Base-by-base conservation (phyloP, 2,888 invertebrate species). In the Calliphora vomitoria region DNA sequence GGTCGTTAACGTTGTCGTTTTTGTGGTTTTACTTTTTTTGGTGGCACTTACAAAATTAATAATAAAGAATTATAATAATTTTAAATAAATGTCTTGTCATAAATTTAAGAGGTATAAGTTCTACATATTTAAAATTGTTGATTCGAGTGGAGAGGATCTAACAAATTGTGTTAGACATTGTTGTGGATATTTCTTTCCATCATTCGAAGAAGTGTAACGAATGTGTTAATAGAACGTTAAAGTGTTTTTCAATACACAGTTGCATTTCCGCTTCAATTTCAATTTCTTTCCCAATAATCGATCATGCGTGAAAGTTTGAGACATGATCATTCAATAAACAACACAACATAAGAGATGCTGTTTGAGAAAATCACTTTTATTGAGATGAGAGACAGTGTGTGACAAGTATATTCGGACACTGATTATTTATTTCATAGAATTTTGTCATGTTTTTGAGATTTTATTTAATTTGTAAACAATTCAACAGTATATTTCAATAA, bases 251-350 rank as follows among this genome's bases (percentile, higher is more conserved):
- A 53, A 53, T 55, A 55, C 55, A 47, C 69, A 71, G 69, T 53
- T 53, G 69, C 35, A 71, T 71, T 53, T 53, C 35, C 53, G 50
- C 35, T 71, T 69, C 69, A 69, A 69, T 69, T 69, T 69, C 69
- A 69, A 69, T 69, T 53, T 53, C 69, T 35, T 18, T 53, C 11
- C 5, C 13, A 69, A 13, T 25, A 69, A 53, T 53, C 69, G 35
- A 71, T 71, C 69, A 71, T 71, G 69, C 53, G 69, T 53, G 69
- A 71, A 71, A 71, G 69, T 71, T 53, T 53, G 50, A 53, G 35
- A 5, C 35, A n/a, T 71, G 35, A 53, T n/a, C 31, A 31, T 47
- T 50, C 15, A 25, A 44, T 44, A 20, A 31, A 35, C 31, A 60
- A 6, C 15, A 35, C 10, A 55, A 20, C 1, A 35, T n/a, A 31